Evolutionary conservation across 1,140 invertebrate species (phyloP).

Genomic region (Trichonephila inaurata): DNA sequence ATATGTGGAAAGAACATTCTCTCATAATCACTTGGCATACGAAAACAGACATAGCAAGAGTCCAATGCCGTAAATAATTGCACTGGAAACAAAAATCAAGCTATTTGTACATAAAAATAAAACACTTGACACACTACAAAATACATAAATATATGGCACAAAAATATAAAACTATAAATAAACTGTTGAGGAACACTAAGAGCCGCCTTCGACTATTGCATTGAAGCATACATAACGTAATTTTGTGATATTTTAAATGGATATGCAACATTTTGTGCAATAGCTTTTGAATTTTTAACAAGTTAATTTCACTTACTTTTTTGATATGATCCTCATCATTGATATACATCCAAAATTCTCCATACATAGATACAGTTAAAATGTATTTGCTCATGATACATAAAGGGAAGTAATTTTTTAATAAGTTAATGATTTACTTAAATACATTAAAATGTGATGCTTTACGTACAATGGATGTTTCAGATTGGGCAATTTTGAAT

Average conservation of each 20-base stretch:
- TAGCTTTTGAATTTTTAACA: not conserved
- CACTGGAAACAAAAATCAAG: slow-evolving; percentile 6
- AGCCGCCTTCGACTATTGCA: slow-evolving; percentile 36
- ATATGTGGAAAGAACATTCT: not conserved
- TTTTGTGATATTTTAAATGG: slow-evolving; percentile 7
- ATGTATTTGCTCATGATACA: not conserved
- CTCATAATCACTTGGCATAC: slow-evolving; percentile 61
- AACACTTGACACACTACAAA: slow-evolving; percentile 28
- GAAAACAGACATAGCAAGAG: not conserved
- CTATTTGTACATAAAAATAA: not conserved
- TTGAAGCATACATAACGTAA: not conserved
- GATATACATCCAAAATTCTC: slow-evolving; percentile 38
- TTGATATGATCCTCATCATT: slow-evolving; percentile 62
- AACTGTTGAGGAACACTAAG: slow-evolving; percentile 5
- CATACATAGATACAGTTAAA: slow-evolving; percentile 19
- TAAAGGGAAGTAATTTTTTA: not conserved
- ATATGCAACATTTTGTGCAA: slow-evolving; percentile 69
- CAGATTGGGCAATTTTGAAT: slow-evolving; percentile 57
- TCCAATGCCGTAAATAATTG: not conserved
- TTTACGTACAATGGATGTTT: not conserved
- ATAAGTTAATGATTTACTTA: not conserved
- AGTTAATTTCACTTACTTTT: slow-evolving; percentile 10
- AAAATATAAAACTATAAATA: slow-evolving; percentile 53
- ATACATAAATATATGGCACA: slow-evolving; percentile 73
- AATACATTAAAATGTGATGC: slow-evolving; percentile 2